A percentile compares a stretch with the other conserved stretches of the same genome.
Conservation (phyloP, 2,113 vertebrate genomes). For the Dasyurus viverrinus region DNA sequence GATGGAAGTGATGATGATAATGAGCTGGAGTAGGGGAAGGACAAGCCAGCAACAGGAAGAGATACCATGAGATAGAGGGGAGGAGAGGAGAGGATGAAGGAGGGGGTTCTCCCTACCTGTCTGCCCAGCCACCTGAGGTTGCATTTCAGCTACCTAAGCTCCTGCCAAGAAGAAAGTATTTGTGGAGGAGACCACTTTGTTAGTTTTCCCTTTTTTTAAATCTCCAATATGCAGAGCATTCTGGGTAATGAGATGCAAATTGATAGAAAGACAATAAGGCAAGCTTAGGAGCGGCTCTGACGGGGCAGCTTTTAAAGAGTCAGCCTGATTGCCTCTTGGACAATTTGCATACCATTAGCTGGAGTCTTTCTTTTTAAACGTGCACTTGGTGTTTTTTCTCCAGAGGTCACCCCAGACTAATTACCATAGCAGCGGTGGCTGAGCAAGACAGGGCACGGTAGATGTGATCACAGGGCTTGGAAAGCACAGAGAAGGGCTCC, state of each 20-base stretch:
- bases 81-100: background rate
- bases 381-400: slow-evolving; percentile 72
- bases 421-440: slow-evolving; percentile 73
- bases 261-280: slow-evolving; percentile 86
- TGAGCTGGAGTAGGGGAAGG: background rate
- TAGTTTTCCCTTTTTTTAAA: slow-evolving; percentile 64
- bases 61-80: background rate
- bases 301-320: slow-evolving; percentile 85
- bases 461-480: slow-evolving; percentile 55
- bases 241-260: slow-evolving; percentile 91
- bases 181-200: slow-evolving; percentile 30
- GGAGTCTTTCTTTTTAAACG: slow-evolving; percentile 80
- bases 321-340: slow-evolving; percentile 87
- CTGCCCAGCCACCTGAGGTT: background rate
- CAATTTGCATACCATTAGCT: slow-evolving; percentile 90
- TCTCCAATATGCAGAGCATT: slow-evolving; percentile 72
- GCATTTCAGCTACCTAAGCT: background rate
- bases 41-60: background rate
- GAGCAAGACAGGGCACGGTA: slow-evolving; percentile 61
- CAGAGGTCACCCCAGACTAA: slow-evolving; percentile 86
- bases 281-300: slow-evolving; percentile 80
- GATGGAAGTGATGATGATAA: background rate
- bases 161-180: background rate
- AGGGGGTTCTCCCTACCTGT: background rate
- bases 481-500: slow-evolving; percentile 63